Percentiles rank a stretch among this genome's conserved stretches.
Evolutionary conservation across 2,113 vertebrate species (phyloP).

Genomic region (Clarias magur): DNA sequence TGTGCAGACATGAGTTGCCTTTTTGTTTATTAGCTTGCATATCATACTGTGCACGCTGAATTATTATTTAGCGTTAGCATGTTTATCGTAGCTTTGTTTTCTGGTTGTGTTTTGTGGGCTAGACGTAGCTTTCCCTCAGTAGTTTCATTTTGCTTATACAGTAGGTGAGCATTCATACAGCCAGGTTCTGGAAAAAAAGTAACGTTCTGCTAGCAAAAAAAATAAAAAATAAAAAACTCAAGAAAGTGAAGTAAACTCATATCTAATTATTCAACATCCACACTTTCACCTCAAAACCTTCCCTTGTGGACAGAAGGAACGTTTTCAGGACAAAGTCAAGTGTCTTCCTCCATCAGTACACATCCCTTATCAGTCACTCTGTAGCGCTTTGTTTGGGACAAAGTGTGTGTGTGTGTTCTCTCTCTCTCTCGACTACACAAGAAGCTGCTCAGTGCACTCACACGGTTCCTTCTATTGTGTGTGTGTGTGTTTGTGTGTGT

Average conservation of each 20-base stretch:
- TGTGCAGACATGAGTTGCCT: not conserved
- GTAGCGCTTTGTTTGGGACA: constrained; percentile 30
- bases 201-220: no score
- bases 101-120: no score
- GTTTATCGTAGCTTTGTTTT: no score
- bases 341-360: constrained; percentile 1
- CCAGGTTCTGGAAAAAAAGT: no score
- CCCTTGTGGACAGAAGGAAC: constrained; percentile 1
- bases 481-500: constrained; percentile 11
- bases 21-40: not conserved
- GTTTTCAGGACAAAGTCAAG: constrained; percentile 30
- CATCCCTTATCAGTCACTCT: constrained; percentile 40
- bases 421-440: not conserved
- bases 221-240: no score
- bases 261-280: constrained; percentile 5
- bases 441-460: constrained; percentile 12
- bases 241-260: constrained; percentile 18
- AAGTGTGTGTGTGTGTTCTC: not conserved
- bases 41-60: not conserved
- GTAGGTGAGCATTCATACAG: not conserved
- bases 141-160: not conserved
- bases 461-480: not conserved
- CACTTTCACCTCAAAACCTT: constrained; percentile 36
- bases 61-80: no score
- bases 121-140: not conserved